Evolutionary conservation across 1,140 invertebrate genomes (phyloP).

Genomic region (Drosophila ficusphila): DNA sequence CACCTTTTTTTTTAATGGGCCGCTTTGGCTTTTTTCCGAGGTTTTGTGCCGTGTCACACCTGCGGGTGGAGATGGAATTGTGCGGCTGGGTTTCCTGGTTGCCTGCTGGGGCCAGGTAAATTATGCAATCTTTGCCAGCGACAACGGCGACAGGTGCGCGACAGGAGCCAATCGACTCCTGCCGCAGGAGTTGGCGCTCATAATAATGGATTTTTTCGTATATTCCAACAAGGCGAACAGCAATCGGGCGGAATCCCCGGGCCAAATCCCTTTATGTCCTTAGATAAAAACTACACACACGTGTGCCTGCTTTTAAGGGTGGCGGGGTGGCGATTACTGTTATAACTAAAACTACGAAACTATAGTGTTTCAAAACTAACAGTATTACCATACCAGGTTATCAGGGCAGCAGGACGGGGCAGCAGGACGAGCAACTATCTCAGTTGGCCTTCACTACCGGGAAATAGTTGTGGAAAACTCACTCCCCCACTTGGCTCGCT

Average conservation of each 20-base stretch:
- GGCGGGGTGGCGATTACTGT: conserved; percentile 42
- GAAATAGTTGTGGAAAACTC: conserved; percentile 56
- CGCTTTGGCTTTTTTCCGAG: conserved; percentile 11
- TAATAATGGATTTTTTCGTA: conserved; percentile 82
- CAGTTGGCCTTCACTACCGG: conserved; percentile 35
- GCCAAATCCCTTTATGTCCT: conserved; percentile 21
- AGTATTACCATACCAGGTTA: conserved; percentile 83
- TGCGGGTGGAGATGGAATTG: conserved; percentile 39
- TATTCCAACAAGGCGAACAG: conserved; percentile 81
- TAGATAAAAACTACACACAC: conserved; percentile 35
- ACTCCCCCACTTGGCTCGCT: conserved; percentile 1
- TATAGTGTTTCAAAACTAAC: conserved; percentile 84
- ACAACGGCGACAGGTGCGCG: conserved; percentile 69
- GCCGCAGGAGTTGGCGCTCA: conserved; percentile 74
- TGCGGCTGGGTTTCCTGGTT: conserved; percentile 64
- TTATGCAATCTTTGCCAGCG: conserved; percentile 81
- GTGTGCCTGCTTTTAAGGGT: not conserved
- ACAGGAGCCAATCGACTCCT: conserved; percentile 30
- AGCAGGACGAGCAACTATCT: conserved; percentile 71
- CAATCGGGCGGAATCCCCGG: conserved; percentile 52
- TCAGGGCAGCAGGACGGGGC: conserved; percentile 58
- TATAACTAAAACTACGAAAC: conserved; percentile 81
- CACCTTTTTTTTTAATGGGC: conserved; percentile 49
- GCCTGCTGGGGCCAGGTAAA: conserved; percentile 81
- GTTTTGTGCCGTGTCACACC: conserved; percentile 33